Conservation (phyloP, 2,113 vertebrate genomes). For the Puffinus mauretanicus region DNA sequence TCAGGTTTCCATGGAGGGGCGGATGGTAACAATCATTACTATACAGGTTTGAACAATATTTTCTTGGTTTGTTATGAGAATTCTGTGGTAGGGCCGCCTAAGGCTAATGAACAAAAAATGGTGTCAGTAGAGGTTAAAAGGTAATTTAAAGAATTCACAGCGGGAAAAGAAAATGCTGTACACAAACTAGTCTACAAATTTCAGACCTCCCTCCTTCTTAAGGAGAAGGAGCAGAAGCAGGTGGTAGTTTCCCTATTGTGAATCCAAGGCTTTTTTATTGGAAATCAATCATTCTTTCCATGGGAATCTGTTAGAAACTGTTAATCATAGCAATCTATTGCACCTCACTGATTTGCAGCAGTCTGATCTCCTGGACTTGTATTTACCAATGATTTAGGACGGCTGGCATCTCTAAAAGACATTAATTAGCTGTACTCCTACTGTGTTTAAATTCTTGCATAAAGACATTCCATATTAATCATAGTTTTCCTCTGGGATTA, state of each 20-base stretch:
- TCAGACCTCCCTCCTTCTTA: not conserved
- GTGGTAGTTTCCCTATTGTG: not conserved
- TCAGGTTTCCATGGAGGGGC: not conserved
- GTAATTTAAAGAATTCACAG: not conserved
- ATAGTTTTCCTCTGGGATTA: not conserved
- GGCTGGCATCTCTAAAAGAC: not conserved
- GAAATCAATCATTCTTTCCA: slow-evolving; percentile 2
- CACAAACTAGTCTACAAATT: not conserved
- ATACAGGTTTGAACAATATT: not conserved
- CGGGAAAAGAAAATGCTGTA: not conserved
- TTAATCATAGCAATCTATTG: not conserved
- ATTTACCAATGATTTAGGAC: slow-evolving; percentile 14
- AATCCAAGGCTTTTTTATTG: not conserved
- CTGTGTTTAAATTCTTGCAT: not conserved
- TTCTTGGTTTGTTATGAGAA: not conserved
- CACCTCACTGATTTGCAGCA: not conserved
- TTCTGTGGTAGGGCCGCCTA: not conserved
- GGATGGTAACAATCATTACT: not conserved
- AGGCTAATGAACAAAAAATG: not conserved
- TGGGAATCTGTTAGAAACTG: not conserved
- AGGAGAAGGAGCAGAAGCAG: not conserved
- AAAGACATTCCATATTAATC: not conserved
- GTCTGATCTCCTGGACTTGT: not conserved
- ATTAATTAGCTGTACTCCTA: slow-evolving; percentile 2
- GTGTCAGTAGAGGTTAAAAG: not conserved